Evolutionary conservation across 2,888 invertebrate genomes (phyloP), one percentile per base, ranked within the genome.

Genomic region (Campoplex nolae): DNA sequence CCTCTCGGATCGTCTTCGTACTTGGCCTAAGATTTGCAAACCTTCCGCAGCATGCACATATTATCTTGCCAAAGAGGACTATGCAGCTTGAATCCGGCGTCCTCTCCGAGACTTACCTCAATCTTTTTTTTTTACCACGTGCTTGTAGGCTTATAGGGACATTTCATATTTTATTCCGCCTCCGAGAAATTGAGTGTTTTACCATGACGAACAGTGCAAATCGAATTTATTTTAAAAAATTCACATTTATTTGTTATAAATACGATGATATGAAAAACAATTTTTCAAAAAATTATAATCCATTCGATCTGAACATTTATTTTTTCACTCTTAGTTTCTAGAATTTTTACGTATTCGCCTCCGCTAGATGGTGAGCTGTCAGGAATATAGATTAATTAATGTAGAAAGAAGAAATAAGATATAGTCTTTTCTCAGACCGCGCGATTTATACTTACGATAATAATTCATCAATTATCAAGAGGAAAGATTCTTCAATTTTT

Each of bases 1-100:
- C 75, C 92, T 92, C 92, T 70, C 48, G 92, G 92, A 93, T 93
- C 93, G 92, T 93, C 92, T 89, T 90, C 89, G 86, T 65, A 51
- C 38, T 58, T 80, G 35, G 70, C 51, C 9, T 38, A 71, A 80
- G 75, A 84, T 70, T 78, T 65, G 48, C 62, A 51, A 58, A 67
- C 35, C 65, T 67, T 77, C 67, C 67, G 16, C 45, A 48, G 67
- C 77, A 67, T 77, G 42, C 35, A 32, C 45, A 48, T 65, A 48
- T 76, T 65, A 58, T n/a, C 16, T 58, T 45, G 56, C n/a, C 13
- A 23, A 42, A 23, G 23, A n/a, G 51, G 16, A 8, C 23, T 28
- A 58, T 75, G 75, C 75, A 75, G 75, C 56, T n/a, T 54, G 32
- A 32, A 71, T 71, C 71, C 51, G 23, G 23, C 23, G 32, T 51